Evolutionary conservation across 92 coral and sea anemone genomes (phyloP).

Genomic region (Palythoa grandis): DNA sequence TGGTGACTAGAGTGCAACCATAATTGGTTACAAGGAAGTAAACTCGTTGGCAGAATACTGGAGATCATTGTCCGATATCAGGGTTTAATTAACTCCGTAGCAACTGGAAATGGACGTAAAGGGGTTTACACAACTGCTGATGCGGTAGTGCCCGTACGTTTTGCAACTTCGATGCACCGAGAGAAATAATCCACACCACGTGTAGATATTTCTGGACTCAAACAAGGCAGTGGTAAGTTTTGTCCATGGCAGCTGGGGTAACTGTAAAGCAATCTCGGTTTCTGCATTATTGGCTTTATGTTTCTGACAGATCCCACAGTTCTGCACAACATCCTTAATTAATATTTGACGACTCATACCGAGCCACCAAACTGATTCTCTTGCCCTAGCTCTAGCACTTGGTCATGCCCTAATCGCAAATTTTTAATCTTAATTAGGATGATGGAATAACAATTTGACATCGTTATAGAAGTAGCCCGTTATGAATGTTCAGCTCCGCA

Average conservation of each 20-base stretch:
- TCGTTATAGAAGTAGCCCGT: slow-evolving; percentile 10
- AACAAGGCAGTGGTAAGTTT: slow-evolving; percentile 26
- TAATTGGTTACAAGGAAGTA: slow-evolving; percentile 12
- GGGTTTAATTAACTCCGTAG: slow-evolving; percentile 13
- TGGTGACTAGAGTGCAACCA: slow-evolving; percentile 33
- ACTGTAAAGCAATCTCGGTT: slow-evolving; percentile 18
- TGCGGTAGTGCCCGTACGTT: slow-evolving; percentile 11
- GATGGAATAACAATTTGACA: slow-evolving; percentile 22
- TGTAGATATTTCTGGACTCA: slow-evolving; percentile 27
- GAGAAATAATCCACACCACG: slow-evolving; percentile 31
- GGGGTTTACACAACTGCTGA: slow-evolving; percentile 5
- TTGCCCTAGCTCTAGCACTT: slow-evolving; percentile 40
- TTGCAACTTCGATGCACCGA: slow-evolving; percentile 39
- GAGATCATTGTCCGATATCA: slow-evolving; percentile 6
- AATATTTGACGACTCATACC: slow-evolving; percentile 36
- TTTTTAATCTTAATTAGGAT: background rate
- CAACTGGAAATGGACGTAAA: slow-evolving; percentile 31
- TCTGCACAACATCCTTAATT: slow-evolving; percentile 25
- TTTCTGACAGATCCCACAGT: slow-evolving; percentile 21
- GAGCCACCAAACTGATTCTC: slow-evolving; percentile 40
- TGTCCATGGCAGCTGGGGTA: slow-evolving; percentile 29
- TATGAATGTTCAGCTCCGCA: slow-evolving; percentile 15
- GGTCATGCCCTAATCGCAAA: slow-evolving; percentile 25
- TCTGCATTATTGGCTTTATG: slow-evolving; percentile 29
- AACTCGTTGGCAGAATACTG: slow-evolving; percentile 15